Evolutionary conservation across 2,113 vertebrate species (phyloP).

Genomic region (Poeciliopsis prolifica): DNA sequence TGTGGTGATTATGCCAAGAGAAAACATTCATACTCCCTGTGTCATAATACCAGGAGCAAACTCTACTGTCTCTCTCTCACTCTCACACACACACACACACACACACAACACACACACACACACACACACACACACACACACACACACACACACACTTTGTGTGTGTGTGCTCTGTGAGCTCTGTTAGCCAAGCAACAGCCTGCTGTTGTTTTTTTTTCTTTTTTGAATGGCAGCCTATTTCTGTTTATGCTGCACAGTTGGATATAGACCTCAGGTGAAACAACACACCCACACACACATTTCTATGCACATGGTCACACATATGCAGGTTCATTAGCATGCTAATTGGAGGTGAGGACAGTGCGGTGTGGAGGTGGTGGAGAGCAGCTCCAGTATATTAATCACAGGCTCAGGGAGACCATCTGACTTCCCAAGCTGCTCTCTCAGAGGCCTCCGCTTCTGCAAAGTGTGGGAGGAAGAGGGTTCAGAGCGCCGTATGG

Average conservation of each 20-base stretch:
- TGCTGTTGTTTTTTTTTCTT: conserved; percentile 4
- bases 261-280: conserved; percentile 66
- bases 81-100: conserved; percentile 36
- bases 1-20: not conserved
- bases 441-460: not conserved
- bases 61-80: conserved; percentile 36
- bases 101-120: conserved; percentile 35
- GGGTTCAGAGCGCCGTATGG: not conserved
- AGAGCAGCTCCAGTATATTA: conserved; percentile 71
- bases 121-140: conserved; percentile 33
- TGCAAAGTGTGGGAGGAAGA: conserved; percentile 9
- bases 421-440: conserved; percentile 68
- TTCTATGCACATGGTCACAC: conserved; percentile 25
- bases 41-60: not conserved
- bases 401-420: conserved; percentile 67
- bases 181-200: conserved; percentile 59
- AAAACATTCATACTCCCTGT: not conserved
- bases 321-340: conserved; percentile 72
- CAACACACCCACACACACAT: conserved; percentile 35
- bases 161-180: no score
- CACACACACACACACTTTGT: conserved; percentile 31
- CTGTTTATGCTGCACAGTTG: conserved; percentile 66
- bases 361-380: conserved; percentile 73
- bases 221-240: conserved; percentile 61
- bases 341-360: conserved; percentile 79